Evolutionary conservation across 2,113 vertebrate species (phyloP).

Genomic region (Cathartes aura): DNA sequence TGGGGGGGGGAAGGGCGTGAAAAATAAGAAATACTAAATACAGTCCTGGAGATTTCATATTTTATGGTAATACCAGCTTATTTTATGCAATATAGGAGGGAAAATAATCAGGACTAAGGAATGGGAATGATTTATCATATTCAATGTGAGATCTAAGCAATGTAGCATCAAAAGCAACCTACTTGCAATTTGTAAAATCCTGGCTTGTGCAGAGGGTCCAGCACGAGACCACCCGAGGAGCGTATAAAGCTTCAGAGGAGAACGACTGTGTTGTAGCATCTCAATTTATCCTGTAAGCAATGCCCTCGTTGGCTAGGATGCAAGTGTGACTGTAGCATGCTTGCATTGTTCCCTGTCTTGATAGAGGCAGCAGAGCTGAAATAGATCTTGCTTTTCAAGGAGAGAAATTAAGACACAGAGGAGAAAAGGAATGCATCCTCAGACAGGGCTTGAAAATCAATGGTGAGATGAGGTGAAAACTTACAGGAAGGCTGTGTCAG

Average conservation of each 20-base stretch:
- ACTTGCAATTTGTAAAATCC: neutral
- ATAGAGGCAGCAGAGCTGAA: slow-evolving; percentile 25
- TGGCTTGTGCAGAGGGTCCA: neutral
- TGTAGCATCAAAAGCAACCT: neutral
- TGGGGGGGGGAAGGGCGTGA: neutral
- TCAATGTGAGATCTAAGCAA: neutral
- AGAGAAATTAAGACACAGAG: slow-evolving; percentile 47
- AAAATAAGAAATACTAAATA: slow-evolving; percentile 33
- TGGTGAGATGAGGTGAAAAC: slow-evolving; percentile 56
- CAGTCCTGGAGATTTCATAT: slow-evolving; percentile 8
- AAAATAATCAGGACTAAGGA: slow-evolving; percentile 8
- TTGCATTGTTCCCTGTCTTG: neutral
- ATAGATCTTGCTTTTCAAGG: slow-evolving; percentile 44
- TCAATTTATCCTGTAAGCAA: neutral
- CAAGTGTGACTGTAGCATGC: neutral
- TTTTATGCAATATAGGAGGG: neutral
- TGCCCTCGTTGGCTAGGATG: neutral
- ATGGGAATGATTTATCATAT: neutral
- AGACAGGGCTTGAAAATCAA: slow-evolving; percentile 52
- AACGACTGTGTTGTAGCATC: neutral
- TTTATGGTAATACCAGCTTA: slow-evolving; percentile 42
- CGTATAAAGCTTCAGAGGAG: neutral
- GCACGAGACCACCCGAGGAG: neutral
- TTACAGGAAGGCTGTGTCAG: neutral
- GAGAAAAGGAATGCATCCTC: slow-evolving; percentile 35